Percentiles rank a stretch among this genome's conserved stretches.
Evolutionary conservation across 2,113 vertebrate genomes (phyloP).

Genomic region (Vulpes lagopus): DNA sequence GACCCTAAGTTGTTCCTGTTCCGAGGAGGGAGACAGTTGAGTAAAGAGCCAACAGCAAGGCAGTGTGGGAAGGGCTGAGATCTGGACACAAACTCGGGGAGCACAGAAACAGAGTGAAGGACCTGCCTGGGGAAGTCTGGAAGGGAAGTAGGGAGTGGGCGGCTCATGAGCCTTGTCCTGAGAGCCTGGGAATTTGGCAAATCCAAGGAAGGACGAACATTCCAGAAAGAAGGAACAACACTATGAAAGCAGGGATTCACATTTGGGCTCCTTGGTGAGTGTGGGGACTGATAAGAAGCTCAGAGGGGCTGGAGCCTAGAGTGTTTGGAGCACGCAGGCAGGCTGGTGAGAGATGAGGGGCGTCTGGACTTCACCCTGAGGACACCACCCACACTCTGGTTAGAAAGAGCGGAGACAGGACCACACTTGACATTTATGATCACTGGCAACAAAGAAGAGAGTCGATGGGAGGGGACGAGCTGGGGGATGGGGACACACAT

Average conservation of each 20-base stretch:
- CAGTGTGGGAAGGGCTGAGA: neutral
- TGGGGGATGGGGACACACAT: rapidly evolving
- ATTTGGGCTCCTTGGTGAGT: neutral
- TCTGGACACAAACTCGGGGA: neutral
- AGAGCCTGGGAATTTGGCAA: neutral
- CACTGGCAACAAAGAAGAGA: neutral
- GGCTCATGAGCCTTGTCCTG: neutral
- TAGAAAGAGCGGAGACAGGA: neutral
- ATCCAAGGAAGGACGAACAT: neutral
- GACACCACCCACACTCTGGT: rapidly evolving
- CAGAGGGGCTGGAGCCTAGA: neutral
- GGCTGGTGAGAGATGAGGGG: neutral
- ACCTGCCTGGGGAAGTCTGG: neutral
- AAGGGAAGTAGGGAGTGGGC: rapidly evolving
- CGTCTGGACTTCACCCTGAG: neutral
- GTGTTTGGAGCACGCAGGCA: neutral
- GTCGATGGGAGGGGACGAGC: too few species aligned
- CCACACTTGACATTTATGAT: neutral
- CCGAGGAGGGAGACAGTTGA: neutral
- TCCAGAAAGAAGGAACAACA: neutral
- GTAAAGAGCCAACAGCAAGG: neutral
- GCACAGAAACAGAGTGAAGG: neutral
- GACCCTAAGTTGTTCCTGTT: neutral
- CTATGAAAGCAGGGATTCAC: neutral
- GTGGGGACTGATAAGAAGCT: neutral